A percentile compares a stretch with the other conserved stretches of the same genome.
Conservation (phyloP, 2,888 invertebrate genomes). For the Stenotaenia linearis region DNA sequence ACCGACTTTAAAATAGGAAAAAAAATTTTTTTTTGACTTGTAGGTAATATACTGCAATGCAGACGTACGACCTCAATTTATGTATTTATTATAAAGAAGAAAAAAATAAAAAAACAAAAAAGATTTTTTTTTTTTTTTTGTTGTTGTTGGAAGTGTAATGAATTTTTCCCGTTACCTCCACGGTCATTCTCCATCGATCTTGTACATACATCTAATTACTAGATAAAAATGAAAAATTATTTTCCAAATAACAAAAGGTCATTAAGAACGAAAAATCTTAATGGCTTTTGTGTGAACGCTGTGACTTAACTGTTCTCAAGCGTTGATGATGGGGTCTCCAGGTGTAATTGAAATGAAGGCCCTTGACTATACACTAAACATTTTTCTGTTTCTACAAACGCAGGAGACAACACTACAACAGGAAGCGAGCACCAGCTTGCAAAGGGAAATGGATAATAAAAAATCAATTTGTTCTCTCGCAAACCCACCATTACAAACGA, state of each 20-base stretch:
- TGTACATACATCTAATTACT: not conserved
- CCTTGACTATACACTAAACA: slow-evolving; percentile 16
- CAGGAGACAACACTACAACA: not conserved
- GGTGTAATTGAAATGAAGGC: slow-evolving; percentile 26
- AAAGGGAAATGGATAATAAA: slow-evolving; percentile 23
- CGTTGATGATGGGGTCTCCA: slow-evolving; percentile 15
- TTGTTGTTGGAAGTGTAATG: not conserved
- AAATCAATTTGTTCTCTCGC: slow-evolving; percentile 24
- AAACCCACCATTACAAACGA: slow-evolving; percentile 5
- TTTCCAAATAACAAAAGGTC: slow-evolving; percentile 17
- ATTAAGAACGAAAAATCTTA: slow-evolving; percentile 1
- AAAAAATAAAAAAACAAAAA: not conserved
- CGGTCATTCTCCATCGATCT: slow-evolving; percentile 17
- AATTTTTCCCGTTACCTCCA: not conserved
- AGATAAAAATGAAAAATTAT: not conserved
- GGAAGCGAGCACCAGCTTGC: slow-evolving; percentile 24
- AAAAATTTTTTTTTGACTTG: not conserved
- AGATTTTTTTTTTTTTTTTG: not conserved
- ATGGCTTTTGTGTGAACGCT: slow-evolving; percentile 23
- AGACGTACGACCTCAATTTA: slow-evolving; percentile 9
- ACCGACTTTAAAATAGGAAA: not conserved
- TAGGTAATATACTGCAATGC: slow-evolving; percentile 14
- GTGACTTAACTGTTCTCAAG: slow-evolving; percentile 16
- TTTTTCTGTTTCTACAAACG: not conserved
- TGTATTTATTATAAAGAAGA: not conserved